A percentile compares a stretch with the other conserved stretches of the same genome.
These are phyloP conservation scores for Callipepla squamata DNA, from an alignment of 2,113 vertebrate genomes.

Conservation along the genomic window DNA sequence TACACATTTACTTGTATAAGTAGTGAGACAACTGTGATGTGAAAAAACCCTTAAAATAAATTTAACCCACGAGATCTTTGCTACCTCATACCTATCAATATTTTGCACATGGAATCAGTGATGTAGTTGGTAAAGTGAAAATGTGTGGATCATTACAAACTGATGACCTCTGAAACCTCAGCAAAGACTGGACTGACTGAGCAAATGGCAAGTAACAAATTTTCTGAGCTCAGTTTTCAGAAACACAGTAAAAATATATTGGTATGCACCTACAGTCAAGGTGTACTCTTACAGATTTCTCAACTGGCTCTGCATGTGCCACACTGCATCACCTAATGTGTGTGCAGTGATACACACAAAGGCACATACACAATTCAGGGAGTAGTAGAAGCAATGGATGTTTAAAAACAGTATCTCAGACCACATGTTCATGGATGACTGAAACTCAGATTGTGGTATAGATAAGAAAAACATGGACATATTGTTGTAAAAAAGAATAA, in stretches of 20 bases:
- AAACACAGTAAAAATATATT: neutral
- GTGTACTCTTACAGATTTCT: neutral
- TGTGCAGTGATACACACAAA: accelerated
- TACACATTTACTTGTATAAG: neutral
- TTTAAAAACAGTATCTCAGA: neutral
- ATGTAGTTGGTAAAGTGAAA: neutral
- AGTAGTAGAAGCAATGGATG: neutral
- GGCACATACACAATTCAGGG: neutral
- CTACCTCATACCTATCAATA: accelerated
- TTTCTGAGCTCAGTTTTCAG: neutral
- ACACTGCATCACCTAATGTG: neutral
- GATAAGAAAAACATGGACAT: neutral
- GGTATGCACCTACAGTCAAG: neutral
- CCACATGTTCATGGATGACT: neutral
- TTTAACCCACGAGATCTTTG: neutral
- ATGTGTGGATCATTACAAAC: neutral
- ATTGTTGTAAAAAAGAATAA: neutral
- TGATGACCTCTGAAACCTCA: neutral
- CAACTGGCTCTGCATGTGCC: neutral
- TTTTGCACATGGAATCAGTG: neutral
- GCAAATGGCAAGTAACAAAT: neutral
- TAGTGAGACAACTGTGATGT: neutral
- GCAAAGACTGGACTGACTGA: neutral
- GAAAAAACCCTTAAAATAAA: neutral
- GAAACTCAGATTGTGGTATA: neutral